Base-by-base conservation (phyloP, 2,113 vertebrate species). In the Xyrauchen texanus region DNA sequence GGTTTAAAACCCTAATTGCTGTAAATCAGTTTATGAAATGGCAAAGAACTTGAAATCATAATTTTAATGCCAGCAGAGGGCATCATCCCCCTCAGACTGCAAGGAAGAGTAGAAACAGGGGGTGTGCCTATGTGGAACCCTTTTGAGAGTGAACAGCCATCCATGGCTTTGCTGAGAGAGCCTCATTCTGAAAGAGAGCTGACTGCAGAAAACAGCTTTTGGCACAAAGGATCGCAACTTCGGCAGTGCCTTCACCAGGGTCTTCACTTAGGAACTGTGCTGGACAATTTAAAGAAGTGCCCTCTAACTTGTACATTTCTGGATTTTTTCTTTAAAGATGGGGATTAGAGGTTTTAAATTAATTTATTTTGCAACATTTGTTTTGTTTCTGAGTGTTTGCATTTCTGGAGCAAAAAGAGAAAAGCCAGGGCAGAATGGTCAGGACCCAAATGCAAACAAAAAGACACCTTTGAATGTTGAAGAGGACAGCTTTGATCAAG, bases 91-190 rank as follows among this genome's bases (percentile, higher is more conserved):
- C 34, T 70, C 9, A 76, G 58, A 70, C 64, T 16, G 7, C 42
- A 34, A 11, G 55, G 15, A 12, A 64, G 34, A 78, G 15, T 45
- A 61, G 52, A 42, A 63, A 53, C 15, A 55, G 75, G 69, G 81
- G 81, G 69, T 79, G 79, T 85, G 73, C 46, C 76, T 77, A 12
- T n/a, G 10, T 45, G 9, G 46, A 78, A 49, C 44, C 34, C 34
- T 55, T 76, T 77, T 88, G 88, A 90, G 91, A 88, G 68, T 83
- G 85, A 87, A 83, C 90, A 89, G 84, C 87, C 86, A 90, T 87
- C 89, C 89, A 81, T 87, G 82, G 84, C 81, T 85, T 77, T 69
- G 82, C 79, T 79, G 84, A 84, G 85, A 88, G 88, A 71, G 86
- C 85, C 86, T 83, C 9, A 83, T 88, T 90, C 89, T 89, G 88